phyloP scores from a whole-genome alignment of 2,113 vertebrate species.

The Hylia prasina region DNA sequence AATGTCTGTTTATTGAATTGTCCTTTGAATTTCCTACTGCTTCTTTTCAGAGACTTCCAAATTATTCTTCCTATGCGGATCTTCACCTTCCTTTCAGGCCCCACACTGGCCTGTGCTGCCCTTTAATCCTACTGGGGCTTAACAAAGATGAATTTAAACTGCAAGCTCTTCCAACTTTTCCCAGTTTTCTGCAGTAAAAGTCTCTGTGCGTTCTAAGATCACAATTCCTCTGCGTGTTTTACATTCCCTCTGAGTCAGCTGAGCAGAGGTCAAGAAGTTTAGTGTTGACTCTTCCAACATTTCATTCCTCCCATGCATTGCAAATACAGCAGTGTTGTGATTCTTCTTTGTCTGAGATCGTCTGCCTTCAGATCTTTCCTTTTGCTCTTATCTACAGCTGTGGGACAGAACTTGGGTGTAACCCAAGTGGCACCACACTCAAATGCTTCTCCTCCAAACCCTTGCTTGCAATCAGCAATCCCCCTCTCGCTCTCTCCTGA shows the following conservation, averaged over 20 bases:
- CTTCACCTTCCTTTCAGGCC: slow-evolving; percentile 14
- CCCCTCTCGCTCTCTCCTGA: background rate
- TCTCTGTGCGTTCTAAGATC: background rate
- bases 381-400: background rate
- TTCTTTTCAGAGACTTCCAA: slow-evolving; percentile 42
- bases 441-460: background rate
- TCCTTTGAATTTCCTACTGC: slow-evolving; percentile 32
- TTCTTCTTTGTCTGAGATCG: background rate
- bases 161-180: background rate
- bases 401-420: background rate
- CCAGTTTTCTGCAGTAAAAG: background rate
- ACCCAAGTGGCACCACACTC: background rate
- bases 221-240: background rate
- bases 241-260: slow-evolving; percentile 16
- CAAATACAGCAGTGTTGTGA: background rate
- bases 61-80: slow-evolving; percentile 19
- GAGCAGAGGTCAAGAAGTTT: slow-evolving; percentile 20
- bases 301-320: background rate
- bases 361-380: background rate
- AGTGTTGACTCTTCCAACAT: background rate
- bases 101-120: background rate
- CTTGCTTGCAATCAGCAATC: background rate
- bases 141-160: background rate
- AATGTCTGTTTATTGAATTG: slow-evolving; percentile 39
- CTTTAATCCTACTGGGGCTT: slow-evolving; percentile 3